Evolutionary conservation across 2,797 vertebrate species (phyloP), one percentile per base, ranked within the genome.

Genomic region (Acrossocheilus fasciatus): DNA sequence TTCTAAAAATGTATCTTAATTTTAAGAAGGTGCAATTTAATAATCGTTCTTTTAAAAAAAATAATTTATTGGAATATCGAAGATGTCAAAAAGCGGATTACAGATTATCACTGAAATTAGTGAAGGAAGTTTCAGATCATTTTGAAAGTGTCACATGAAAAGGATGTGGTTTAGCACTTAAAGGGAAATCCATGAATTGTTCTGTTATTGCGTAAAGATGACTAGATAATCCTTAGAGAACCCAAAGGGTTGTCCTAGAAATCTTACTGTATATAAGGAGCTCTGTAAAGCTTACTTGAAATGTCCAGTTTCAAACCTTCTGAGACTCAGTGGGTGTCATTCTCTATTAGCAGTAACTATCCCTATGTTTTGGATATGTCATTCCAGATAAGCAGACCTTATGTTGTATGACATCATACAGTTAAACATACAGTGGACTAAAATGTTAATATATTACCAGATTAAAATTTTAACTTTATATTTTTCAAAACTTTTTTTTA

Each of bases 111-210:
- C 18, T 26, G 47, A 59, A 82, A 66, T 68, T 59, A 43, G 36
- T 30, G 77, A 86, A 70, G 68, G 45, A 83, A 90, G 92, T 95
- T 93, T 94, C 93, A 81, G 92, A 93, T 92, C 92, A 92, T 94
- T 80, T 76, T 92, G n/a, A 79, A 92, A 92, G 89, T 94, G 89
- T 93, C 93, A 92, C 92, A 92, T 90, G 77, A 92, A 77, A 91
- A 69, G 52, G 0, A 86, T 80, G 86, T 45, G 86, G 86, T 72
- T 87, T 84, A 43, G 6, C 20, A 39, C 74, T 10, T 34, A 52
- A 66, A 69, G 45, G 34, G 36, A 87, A 83, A 83, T 70, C 81
- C 34, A 70, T 78, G 47, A 84, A 68, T 26, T 43, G 59, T 54
- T 26, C 41, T 75, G 9, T 83, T 30, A 47, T 17, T 45, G 18